Conservation (phyloP, 2,797 vertebrate species). For the Hypotaenidia okinawae region DNA sequence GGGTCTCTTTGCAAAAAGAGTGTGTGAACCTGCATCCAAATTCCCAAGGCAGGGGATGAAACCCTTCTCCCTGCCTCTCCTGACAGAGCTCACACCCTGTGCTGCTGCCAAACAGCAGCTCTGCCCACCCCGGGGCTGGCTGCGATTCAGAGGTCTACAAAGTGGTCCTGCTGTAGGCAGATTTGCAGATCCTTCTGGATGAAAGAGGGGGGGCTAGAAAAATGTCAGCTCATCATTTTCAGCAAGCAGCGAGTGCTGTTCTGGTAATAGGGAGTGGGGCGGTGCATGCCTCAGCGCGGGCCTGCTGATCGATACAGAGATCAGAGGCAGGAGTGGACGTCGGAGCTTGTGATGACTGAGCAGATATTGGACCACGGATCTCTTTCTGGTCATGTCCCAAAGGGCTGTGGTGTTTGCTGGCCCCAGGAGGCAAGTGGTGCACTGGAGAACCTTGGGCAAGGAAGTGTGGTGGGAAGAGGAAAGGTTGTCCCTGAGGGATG, state of each 20-base stretch:
- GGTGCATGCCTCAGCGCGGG: not conserved
- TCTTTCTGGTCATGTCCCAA: not conserved
- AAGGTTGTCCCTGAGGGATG: not conserved
- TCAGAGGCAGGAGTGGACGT: conserved; percentile 36
- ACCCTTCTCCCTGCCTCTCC: not conserved
- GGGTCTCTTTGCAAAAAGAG: not conserved
- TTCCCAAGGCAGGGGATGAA: not conserved
- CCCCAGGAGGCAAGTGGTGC: not conserved
- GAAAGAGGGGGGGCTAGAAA: not conserved
- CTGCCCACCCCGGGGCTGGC: not conserved
- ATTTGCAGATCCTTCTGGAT: not conserved
- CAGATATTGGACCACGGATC: not conserved
- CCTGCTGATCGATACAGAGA: conserved; percentile 3
- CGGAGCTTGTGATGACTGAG: conserved; percentile 51
- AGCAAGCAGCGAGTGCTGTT: not conserved
- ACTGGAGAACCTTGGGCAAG: not conserved
- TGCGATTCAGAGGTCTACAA: not conserved
- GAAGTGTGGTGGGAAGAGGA: rapidly evolving
- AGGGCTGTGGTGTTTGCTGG: not conserved
- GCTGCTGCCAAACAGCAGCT: not conserved
- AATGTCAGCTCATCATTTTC: conserved; percentile 47
- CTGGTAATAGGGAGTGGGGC: conserved; percentile 52
- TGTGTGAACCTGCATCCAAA: rapidly evolving
- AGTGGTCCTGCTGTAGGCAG: not conserved
- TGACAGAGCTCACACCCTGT: rapidly evolving